Conservation (phyloP, 2,888 invertebrate genomes). For the Diarsia rubi region DNA sequence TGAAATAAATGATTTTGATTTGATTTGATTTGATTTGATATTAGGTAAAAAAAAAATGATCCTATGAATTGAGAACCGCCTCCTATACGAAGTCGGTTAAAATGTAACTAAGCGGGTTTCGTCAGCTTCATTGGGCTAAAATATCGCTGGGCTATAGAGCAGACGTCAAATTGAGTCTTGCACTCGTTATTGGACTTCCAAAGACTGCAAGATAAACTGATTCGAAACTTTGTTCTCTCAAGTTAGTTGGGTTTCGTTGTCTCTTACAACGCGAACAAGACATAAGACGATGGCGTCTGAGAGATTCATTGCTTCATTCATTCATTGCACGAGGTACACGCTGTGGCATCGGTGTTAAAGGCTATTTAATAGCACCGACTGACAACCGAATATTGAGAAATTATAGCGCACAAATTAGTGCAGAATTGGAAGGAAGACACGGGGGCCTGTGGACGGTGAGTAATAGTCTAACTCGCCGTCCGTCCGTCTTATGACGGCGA, state of each 20-base stretch:
- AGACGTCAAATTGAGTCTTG: constrained; percentile 60
- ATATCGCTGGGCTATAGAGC: no score
- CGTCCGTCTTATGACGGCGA: no score
- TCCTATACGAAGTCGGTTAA: no score
- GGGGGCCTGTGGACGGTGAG: no score
- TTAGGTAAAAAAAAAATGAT: no score
- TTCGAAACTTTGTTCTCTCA: constrained; percentile 72
- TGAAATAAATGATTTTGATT: no score
- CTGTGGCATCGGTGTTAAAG: neutral
- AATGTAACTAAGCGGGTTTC: no score
- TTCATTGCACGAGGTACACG: neutral
- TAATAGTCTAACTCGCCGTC: no score
- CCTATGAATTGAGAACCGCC: no score
- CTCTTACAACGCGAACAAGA: constrained; percentile 55
- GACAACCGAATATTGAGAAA: neutral
- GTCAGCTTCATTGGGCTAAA: no score
- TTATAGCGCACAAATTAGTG: neutral
- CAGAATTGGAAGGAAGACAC: no score
- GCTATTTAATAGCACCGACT: neutral
- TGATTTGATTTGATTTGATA: no score
- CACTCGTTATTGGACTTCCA: constrained; percentile 68
- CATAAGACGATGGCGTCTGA: constrained; percentile 17
- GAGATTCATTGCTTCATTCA: neutral
- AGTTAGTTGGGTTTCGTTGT: constrained; percentile 70
- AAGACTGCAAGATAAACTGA: constrained; percentile 75